A percentile compares a stretch with the other conserved stretches of the same genome.
These are phyloP conservation scores for Streptopelia turtur DNA, from an alignment of 2,797 vertebrate species.

Conservation along the genomic window DNA sequence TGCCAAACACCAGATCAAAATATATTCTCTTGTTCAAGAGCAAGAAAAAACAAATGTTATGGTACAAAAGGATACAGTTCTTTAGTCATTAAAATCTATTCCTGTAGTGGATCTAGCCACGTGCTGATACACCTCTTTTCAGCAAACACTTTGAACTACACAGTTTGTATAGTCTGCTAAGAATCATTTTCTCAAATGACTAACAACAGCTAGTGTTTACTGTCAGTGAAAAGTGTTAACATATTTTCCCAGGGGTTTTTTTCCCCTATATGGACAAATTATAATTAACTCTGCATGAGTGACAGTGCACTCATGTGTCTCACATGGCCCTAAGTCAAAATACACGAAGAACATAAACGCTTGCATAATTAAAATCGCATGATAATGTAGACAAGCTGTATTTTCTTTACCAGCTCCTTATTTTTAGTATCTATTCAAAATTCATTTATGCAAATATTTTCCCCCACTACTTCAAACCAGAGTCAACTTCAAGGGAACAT, in stretches of 20 bases:
- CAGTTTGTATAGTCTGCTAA: background rate
- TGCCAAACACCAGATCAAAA: background rate
- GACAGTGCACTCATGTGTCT: slow-evolving; percentile 52
- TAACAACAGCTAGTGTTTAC: background rate
- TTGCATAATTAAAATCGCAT: slow-evolving; percentile 31
- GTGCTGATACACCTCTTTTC: background rate
- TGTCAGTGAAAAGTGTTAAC: slow-evolving; percentile 14
- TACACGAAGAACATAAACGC: slow-evolving; percentile 24
- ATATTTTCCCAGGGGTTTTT: slow-evolving; percentile 20
- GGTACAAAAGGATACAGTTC: background rate
- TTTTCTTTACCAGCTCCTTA: slow-evolving; percentile 35
- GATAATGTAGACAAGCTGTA: slow-evolving; percentile 27
- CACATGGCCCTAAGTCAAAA: slow-evolving; percentile 56
- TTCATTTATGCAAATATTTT: slow-evolving; percentile 41
- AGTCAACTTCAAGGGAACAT: slow-evolving; percentile 7
- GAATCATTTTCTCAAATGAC: slow-evolving; percentile 16
- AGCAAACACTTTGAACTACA: background rate
- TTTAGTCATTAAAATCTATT: background rate
- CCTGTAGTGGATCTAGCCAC: background rate
- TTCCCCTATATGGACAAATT: slow-evolving; percentile 19
- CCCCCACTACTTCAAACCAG: background rate
- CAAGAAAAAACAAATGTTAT: background rate
- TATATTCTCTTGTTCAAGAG: background rate
- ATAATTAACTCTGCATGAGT: slow-evolving; percentile 46
- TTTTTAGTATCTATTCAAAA: slow-evolving; percentile 50